Evolutionary conservation across 2,888 invertebrate species (phyloP), one percentile per base, ranked within the genome.

Genomic region (Caenorhabditis plicata): DNA sequence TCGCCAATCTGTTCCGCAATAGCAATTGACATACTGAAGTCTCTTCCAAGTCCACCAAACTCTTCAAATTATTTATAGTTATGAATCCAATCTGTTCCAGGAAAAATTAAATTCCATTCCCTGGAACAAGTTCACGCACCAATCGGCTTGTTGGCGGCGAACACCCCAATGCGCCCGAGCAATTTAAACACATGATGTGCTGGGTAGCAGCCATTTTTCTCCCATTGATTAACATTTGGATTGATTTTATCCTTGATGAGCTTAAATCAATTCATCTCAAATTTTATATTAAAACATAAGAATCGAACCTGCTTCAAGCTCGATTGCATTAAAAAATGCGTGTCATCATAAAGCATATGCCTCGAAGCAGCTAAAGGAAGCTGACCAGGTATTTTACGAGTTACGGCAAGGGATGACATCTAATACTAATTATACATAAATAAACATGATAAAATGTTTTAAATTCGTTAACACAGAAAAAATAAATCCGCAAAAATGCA

Each of bases 191-290:
- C 81, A 58, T 83, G 73, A 68, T 85, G 84, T 5, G 85, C 84
- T 17, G 85, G 85, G 77, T 84, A 86, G 32, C 71, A 63, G 35
- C 81, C 82, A 19, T 80, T 81, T 32, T 74, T 77, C 64, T 86
- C 86, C 86, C 86, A 86, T 71, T 84, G 75, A 45, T 84, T 83
- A 8, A 86, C 84, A 77, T 81, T 75, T 2, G 86, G 86, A 73
- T 86, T 86, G 42, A 86, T 84, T 31, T 85, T 84, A 13, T 64
- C 55, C n/a, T 70, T 69, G 33, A 75, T 72, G n/a, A 70, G 40
- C 68, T 73, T 29, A 36, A 19, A 36, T 8, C 7, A 8, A 36
- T 15, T n/a, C 15, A 41, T 25, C 26, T 25, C 8, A 25, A 41
- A 41, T 13, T 25, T 4, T 5, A 7, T 25, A 5, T 20, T 36